Evolutionary conservation across 2,888 invertebrate genomes (phyloP).

Genomic region (Athalia circularis): DNA sequence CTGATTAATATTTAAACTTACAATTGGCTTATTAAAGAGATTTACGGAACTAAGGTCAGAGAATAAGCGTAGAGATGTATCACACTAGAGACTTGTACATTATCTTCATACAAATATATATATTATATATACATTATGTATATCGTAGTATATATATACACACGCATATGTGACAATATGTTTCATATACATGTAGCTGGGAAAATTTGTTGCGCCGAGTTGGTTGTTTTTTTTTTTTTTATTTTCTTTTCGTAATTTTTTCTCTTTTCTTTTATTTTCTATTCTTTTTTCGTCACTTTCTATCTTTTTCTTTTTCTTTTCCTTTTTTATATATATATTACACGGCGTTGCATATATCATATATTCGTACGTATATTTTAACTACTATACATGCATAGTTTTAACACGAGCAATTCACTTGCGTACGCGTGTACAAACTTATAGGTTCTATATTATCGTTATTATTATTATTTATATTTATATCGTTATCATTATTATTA

Average conservation of each 20-base stretch:
- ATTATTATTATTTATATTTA: neutral
- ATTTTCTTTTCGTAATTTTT: neutral
- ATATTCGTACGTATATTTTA: neutral
- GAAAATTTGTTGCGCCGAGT: neutral
- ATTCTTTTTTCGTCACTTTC: too few species aligned
- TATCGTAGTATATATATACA: constrained; percentile 6
- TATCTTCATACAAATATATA: constrained; percentile 68
- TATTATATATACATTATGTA: constrained; percentile 47
- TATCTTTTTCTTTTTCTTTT: too few species aligned
- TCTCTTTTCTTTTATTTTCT: neutral
- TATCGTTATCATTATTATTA: neutral
- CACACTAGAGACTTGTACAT: constrained; percentile 71
- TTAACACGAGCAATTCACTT: neutral
- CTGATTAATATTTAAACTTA: constrained; percentile 48
- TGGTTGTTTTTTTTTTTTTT: neutral
- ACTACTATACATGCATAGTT: neutral
- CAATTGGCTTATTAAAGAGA: constrained; percentile 35
- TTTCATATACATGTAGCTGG: neutral
- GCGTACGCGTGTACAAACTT: neutral
- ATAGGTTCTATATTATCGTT: neutral
- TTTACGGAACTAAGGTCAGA: constrained; percentile 66
- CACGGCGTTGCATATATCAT: too few species aligned
- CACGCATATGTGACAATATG: neutral
- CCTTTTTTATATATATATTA: too few species aligned
- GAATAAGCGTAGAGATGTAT: constrained; percentile 72